phyloP scores from a whole-genome alignment of 2,797 vertebrate genomes.

The Leptatherina wallacei region DNA sequence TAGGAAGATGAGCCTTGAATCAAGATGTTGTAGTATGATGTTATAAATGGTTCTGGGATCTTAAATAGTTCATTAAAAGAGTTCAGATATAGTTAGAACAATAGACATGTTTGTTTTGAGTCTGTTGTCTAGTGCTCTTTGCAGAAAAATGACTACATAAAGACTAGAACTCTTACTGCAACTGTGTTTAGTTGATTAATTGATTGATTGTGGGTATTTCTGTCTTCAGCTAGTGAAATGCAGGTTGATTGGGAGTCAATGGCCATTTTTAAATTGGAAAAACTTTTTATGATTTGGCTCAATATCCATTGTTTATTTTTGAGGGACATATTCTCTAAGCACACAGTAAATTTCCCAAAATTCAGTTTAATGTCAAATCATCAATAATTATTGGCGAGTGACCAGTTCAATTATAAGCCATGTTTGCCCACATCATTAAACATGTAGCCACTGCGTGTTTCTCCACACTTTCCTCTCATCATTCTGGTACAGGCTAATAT shows the following conservation, averaged over 20 bases:
- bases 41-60: neutral
- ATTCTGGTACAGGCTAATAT: too few species aligned
- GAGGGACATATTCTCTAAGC: too few species aligned
- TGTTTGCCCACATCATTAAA: too few species aligned
- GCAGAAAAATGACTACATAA: neutral
- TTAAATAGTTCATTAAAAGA: too few species aligned
- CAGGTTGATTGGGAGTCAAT: neutral
- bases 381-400: too few species aligned
- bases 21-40: neutral
- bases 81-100: neutral
- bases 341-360: too few species aligned
- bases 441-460: too few species aligned
- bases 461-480: too few species aligned
- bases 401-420: too few species aligned
- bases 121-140: too few species aligned
- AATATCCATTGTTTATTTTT: too few species aligned
- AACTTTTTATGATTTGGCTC: neutral
- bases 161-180: neutral
- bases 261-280: neutral
- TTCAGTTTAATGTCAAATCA: neutral
- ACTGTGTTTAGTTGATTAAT: too few species aligned
- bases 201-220: neutral
- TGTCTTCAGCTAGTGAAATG: neutral
- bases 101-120: neutral
- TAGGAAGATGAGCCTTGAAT: neutral